Evolutionary conservation across 1,140 invertebrate species (phyloP).

Genomic region (Apis laboriosa): DNA sequence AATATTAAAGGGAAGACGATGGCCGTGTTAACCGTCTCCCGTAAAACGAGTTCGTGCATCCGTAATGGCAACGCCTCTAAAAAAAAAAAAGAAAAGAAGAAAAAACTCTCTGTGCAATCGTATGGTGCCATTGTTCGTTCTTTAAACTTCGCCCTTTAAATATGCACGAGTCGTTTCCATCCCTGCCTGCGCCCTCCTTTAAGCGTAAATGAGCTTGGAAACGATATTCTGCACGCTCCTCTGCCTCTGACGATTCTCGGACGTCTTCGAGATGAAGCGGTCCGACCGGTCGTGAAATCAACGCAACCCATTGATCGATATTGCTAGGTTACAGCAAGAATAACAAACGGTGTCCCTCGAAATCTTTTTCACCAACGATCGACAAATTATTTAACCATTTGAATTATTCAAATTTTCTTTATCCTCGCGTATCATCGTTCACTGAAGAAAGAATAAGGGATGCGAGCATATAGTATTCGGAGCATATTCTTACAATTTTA

Average conservation of each 20-base stretch:
- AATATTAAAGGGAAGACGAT: slow-evolving; percentile 5
- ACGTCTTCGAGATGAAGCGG: not conserved
- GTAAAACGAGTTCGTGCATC: slow-evolving; percentile 40
- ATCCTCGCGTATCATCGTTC: no score
- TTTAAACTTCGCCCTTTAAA: slow-evolving; percentile 25
- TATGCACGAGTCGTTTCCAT: slow-evolving; percentile 27
- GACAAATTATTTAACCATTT: no score
- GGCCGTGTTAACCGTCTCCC: not conserved
- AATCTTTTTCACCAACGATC: not conserved
- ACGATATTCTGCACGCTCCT: not conserved
- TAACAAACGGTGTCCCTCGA: not conserved
- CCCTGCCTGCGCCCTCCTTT: slow-evolving; percentile 24
- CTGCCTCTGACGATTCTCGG: not conserved
- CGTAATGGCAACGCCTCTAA: slow-evolving; percentile 17
- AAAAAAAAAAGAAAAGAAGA: slow-evolving; percentile 28
- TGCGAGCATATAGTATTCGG: no score
- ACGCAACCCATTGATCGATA: not conserved
- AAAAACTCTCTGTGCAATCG: slow-evolving; percentile 24
- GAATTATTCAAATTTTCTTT: no score
- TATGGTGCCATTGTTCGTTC: slow-evolving; percentile 36
- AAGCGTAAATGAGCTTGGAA: slow-evolving; percentile 35
- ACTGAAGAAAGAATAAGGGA: no score
- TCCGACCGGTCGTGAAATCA: not conserved
- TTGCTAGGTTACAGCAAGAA: not conserved
- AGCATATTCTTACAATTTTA: no score